Evolutionary conservation across 2,113 vertebrate species (phyloP), one percentile per base, ranked within the genome.

Genomic region (Lethenteron reissneri): DNA sequence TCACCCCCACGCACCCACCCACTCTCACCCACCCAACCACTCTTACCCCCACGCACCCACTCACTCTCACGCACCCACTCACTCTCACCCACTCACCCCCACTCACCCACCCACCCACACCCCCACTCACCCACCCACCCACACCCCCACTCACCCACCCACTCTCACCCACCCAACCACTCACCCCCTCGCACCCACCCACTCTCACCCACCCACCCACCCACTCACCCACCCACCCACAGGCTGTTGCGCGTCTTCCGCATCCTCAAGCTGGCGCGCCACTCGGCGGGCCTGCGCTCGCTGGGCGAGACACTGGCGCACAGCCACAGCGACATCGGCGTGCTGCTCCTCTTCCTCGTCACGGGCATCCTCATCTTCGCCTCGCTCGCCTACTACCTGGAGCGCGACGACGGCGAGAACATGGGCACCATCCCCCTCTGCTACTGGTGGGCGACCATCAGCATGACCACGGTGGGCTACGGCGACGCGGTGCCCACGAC

Each of bases 371-470:
- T 83, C 0, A 90, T 97, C 74, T 97, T 95, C 82, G 94, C 92
- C 0, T 88, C 89, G 0, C 85, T 97, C 75, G 89, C 89, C 12
- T 97, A 96, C 81, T 96, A 90, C 0, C 90, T 92, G 0, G 92
- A 97, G 76, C 90, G 88, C 72, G 89, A 97, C 72, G 86, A 95
- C 78, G 85, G 88, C 0, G 86, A 84, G 0, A 92, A 92, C 62
- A 85, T 97, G 3, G 87, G 95, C 81, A 97, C 92, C 74, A 95
- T 97, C 80, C 94, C 94, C 0, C 90, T 90, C 6, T 97, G 94
- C 83, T 97, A 90, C 92, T 97, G 92, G 92, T 97, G 94, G 94
- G 94, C 92, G 15, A 96, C 89, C 0, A 92, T 97, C 72, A 95
- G 89, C 84, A 96, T 97, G 90, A 96, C 94, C 71, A 97, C 94